Evolutionary conservation across 1,140 invertebrate genomes (phyloP).

Genomic region (Pogonognathellus flavescens): DNA sequence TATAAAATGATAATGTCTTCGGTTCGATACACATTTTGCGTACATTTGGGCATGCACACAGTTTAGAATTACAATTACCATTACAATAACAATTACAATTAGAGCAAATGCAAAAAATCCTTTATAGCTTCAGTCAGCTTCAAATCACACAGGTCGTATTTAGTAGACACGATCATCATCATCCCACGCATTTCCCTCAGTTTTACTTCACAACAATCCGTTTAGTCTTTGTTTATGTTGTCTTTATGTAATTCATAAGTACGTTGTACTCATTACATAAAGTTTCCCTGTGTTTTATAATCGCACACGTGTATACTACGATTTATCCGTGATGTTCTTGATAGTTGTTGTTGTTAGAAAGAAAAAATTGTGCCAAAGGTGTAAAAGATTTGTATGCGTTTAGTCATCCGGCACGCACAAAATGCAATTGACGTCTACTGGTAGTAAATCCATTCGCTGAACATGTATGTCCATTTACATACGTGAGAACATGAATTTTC

Average conservation of each 20-base stretch:
- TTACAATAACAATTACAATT: slow-evolving; percentile 43
- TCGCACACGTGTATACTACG: neutral
- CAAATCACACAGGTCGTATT: neutral
- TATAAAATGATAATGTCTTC: neutral
- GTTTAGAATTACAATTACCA: slow-evolving; percentile 13
- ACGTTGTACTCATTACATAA: slow-evolving; percentile 7
- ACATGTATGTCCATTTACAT: slow-evolving; percentile 10
- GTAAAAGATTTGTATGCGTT: slow-evolving; percentile 34
- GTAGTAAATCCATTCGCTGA: neutral
- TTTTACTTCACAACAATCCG: too few relatives aligned
- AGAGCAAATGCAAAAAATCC: slow-evolving; percentile 40
- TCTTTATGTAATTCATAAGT: neutral
- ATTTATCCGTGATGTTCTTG: neutral
- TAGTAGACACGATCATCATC: neutral
- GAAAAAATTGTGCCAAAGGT: slow-evolving; percentile 38
- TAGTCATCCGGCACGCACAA: slow-evolving; percentile 32
- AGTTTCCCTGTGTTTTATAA: neutral
- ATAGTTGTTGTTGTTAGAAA: neutral
- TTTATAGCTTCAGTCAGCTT: neutral
- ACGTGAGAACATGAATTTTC: slow-evolving; percentile 29
- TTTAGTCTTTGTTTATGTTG: neutral
- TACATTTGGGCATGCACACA: neutral
- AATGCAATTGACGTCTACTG: neutral
- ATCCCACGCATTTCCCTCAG: slow-evolving; percentile 2
- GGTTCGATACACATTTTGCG: slow-evolving; percentile 2